Conservation (phyloP, 2,113 vertebrate genomes). For the Pelodiscus sinensis region DNA sequence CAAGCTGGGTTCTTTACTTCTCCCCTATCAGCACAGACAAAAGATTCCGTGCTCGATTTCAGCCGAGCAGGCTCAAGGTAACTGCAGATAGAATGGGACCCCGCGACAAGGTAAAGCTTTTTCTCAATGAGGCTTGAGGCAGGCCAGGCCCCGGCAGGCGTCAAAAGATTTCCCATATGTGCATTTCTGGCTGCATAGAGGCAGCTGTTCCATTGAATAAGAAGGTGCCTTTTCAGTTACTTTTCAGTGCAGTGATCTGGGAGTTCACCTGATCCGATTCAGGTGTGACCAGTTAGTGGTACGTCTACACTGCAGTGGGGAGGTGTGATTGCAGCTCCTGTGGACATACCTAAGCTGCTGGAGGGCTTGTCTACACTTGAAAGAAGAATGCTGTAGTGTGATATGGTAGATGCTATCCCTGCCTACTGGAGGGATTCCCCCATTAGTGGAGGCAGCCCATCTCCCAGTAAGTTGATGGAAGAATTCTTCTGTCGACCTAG, state of each 20-base stretch:
- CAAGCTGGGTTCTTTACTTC: background rate
- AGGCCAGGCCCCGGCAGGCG: background rate
- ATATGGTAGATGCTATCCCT: background rate
- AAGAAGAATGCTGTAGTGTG: background rate
- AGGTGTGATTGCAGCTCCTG: background rate
- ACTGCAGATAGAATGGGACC: background rate
- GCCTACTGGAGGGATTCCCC: background rate
- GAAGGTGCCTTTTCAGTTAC: background rate
- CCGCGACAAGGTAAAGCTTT: background rate
- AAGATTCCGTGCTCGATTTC: background rate
- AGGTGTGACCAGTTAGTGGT: background rate
- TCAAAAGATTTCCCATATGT: background rate
- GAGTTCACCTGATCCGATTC: background rate
- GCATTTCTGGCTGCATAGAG: background rate
- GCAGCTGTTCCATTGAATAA: background rate
- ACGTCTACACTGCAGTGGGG: background rate
- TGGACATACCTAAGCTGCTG: background rate
- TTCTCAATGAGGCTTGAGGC: background rate
- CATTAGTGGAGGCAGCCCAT: background rate
- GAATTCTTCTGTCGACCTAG: background rate
- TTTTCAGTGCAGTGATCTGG: background rate
- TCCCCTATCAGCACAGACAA: background rate
- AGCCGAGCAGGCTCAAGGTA: background rate
- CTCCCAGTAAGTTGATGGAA: background rate
- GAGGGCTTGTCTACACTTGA: background rate